Percentiles rank a stretch among this genome's conserved stretches.
phyloP scores from a whole-genome alignment of 2,888 invertebrate species.

The Tanytarsus gracilentus region DNA sequence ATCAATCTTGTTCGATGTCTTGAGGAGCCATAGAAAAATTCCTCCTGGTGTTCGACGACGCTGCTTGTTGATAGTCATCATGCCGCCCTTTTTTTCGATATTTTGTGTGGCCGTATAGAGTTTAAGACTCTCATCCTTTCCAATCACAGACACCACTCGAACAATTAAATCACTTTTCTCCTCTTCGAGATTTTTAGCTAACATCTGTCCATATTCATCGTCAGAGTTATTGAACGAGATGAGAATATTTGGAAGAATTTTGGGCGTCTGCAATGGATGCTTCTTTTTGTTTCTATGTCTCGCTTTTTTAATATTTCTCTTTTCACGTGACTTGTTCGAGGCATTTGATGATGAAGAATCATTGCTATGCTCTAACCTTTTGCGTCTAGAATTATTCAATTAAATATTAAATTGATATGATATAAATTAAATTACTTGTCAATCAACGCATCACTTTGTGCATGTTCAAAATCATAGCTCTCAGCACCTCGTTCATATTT shows the following conservation, averaged over 20 bases:
- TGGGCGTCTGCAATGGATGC: background rate
- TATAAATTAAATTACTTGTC: background rate
- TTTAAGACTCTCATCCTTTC: slow-evolving; percentile 62
- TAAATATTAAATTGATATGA: slow-evolving; percentile 7
- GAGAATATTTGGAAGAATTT: background rate
- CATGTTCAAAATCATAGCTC: slow-evolving; percentile 57
- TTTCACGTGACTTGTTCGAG: background rate
- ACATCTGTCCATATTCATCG: background rate
- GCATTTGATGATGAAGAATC: slow-evolving; percentile 7
- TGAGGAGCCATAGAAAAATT: slow-evolving; percentile 71
- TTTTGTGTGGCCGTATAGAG: slow-evolving; percentile 71
- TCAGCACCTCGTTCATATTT: slow-evolving; percentile 54
- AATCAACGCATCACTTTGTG: background rate
- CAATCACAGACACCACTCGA: slow-evolving; percentile 60
- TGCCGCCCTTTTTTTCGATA: slow-evolving; percentile 76
- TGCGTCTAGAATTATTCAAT: background rate
- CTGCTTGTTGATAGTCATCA: slow-evolving; percentile 71
- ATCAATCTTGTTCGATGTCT: slow-evolving; percentile 58
- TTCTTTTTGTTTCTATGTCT: background rate
- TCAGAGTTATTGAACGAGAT: background rate
- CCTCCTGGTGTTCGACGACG: slow-evolving; percentile 81
- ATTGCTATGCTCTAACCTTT: slow-evolving; percentile 25
- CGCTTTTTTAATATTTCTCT: background rate
- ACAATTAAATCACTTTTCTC: slow-evolving; percentile 42
- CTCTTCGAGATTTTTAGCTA: slow-evolving; percentile 8